Evolutionary conservation across 2,797 vertebrate genomes (phyloP), one percentile per base, ranked within the genome.

Genomic region (Pempheris klunzingeri): DNA sequence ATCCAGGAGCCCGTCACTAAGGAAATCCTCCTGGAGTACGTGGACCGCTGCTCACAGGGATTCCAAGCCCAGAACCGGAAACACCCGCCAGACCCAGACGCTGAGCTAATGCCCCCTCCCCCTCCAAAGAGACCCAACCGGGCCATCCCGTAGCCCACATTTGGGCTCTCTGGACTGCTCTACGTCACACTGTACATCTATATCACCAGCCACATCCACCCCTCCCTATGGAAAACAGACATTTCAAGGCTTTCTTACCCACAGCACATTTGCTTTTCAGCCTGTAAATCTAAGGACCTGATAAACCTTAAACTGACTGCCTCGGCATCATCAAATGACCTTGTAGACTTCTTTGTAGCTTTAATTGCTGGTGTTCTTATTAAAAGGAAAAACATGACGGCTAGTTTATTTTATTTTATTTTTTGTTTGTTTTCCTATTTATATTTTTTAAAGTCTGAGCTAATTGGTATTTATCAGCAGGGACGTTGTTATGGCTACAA

Each of bases 1-100:
- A 99, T 99, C 94, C 93, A 95, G 86, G 95, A 96, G 82, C 98
- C 98, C 0, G 98, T 99, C 90, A 99, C 98, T 0, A 99, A 99
- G 95, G 96, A 97, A 86, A 96, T 97, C 88, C 96, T 99, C 36
- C 95, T 99, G 77, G 95, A 97, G 93, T 97, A 96, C 78, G 94
- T 99, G 81, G 97, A 98, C 89, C 96, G 96, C 88, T 96, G 95
- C 71, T 80, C 92, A 28, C 93, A 94, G 86, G 92, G 90, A 69
- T 90, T 92, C 79, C 96, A 96, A 78, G 93, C 93, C 86, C 97
- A 97, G 88, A 91, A 84, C 0, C 94, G 95, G 67, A 98, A 96
- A 82, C 96, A 90, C 82, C 94, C 95, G 1, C 87, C 95, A 1
- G 98, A 99, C 89, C 95, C 97, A 0, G 98, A 99, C 86, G 86